Percentiles rank a stretch among this genome's conserved stretches.
Conservation (phyloP, 2,888 invertebrate species). For the Drepana falcataria region DNA sequence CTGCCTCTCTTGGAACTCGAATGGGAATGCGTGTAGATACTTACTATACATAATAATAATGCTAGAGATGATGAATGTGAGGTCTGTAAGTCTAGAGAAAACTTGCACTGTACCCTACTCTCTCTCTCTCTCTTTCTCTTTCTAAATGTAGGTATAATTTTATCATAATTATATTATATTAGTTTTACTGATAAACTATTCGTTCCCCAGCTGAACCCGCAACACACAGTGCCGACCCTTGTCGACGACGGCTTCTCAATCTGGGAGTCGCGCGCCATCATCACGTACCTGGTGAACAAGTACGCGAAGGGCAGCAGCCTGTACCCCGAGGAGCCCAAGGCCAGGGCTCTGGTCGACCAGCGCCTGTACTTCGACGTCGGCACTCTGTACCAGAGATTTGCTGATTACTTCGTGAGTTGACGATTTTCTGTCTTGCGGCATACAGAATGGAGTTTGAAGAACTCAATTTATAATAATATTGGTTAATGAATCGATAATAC, state of each 20-base stretch:
- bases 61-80: no score
- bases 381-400: conserved; percentile 83
- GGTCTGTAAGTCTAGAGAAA: no score
- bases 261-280: conserved; percentile 92
- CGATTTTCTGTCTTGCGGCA: not conserved
- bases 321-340: conserved; percentile 88
- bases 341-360: conserved; percentile 87
- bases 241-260: conserved; percentile 89
- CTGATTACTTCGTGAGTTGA: conserved; percentile 84
- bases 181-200: not conserved
- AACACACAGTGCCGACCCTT: conserved; percentile 90
- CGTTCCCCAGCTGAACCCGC: conserved; percentile 84
- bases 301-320: conserved; percentile 88
- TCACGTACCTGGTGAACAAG: conserved; percentile 87
- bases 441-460: no score
- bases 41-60: no score
- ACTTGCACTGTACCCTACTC: no score
- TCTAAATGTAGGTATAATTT: no score
- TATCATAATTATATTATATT: no score
- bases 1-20: no score
- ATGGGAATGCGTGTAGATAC: no score
- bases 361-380: conserved; percentile 89
- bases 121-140: no score
- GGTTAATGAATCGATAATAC: no score
- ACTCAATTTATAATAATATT: no score